phyloP scores from a whole-genome alignment of 53 echinoderm and acorn worm species.

The Patiria pectinifera region DNA sequence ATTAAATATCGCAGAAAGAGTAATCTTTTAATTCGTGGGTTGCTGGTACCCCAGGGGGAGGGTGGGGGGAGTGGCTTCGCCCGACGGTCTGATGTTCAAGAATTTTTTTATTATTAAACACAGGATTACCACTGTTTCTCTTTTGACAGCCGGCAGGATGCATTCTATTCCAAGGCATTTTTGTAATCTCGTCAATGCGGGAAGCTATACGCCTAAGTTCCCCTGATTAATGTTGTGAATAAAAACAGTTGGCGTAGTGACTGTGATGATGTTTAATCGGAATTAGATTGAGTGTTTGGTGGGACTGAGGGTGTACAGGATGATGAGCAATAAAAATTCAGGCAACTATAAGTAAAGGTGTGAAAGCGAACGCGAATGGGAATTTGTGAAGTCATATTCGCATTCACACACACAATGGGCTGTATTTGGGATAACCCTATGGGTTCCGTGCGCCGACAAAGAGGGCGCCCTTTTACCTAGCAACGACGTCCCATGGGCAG shows the following conservation, averaged over 20 bases:
- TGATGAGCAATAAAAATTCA: too few relatives aligned
- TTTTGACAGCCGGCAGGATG: constrained; percentile 10
- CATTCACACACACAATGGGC: too few relatives aligned
- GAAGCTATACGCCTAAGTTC: neutral
- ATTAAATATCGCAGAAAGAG: constrained; percentile 45
- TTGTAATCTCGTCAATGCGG: constrained; percentile 20
- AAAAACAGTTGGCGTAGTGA: neutral
- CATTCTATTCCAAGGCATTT: neutral
- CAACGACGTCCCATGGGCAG: too few relatives aligned
- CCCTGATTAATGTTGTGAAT: constrained; percentile 6
- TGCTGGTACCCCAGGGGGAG: constrained; percentile 23
- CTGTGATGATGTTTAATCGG: neutral
- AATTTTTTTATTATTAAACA: neutral
- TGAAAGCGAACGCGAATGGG: too few relatives aligned
- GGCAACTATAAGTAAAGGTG: too few relatives aligned
- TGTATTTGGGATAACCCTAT: too few relatives aligned
- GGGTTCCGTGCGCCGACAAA: too few relatives aligned
- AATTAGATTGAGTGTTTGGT: neutral
- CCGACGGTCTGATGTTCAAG: neutral
- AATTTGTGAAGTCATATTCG: too few relatives aligned
- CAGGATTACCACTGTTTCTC: constrained; percentile 6
- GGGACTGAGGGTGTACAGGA: too few relatives aligned
- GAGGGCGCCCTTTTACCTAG: too few relatives aligned
- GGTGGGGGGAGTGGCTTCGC: neutral
- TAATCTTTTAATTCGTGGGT: constrained; percentile 50